Percentiles rank a stretch among this genome's conserved stretches.
Evolutionary conservation across 2,113 vertebrate species (phyloP).

Genomic region (Meles meles): DNA sequence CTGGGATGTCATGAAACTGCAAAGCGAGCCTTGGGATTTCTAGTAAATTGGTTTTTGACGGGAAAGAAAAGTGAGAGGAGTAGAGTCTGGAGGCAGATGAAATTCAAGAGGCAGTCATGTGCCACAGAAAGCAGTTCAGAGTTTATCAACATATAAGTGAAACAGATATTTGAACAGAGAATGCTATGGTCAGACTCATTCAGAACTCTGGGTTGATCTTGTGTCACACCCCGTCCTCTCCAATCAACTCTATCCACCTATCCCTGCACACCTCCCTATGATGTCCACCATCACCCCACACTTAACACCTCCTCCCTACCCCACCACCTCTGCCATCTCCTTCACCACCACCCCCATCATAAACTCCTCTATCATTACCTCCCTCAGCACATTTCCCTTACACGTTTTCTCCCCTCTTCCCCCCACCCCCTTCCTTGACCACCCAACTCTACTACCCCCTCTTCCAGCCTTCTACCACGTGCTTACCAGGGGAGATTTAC

Average conservation of each 20-base stretch:
- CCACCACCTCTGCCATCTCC: background rate
- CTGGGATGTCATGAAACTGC: too few species aligned
- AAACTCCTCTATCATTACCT: background rate
- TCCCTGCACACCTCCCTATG: background rate
- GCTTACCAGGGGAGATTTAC: background rate
- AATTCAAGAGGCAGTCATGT: background rate
- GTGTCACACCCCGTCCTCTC: background rate
- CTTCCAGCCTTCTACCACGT: background rate
- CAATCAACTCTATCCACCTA: background rate
- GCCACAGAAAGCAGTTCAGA: background rate
- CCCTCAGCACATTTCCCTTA: background rate
- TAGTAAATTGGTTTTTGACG: background rate
- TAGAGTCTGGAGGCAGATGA: background rate
- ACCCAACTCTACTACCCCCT: background rate
- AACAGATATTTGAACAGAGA: background rate
- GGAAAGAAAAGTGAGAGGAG: background rate
- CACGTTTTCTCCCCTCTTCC: background rate
- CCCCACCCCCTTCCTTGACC: too few species aligned
- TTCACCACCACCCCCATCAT: background rate
- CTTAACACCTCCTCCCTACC: background rate
- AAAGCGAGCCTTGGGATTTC: background rate
- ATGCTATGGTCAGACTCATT: background rate
- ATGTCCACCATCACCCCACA: background rate
- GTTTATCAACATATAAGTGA: background rate
- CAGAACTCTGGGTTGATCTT: background rate